Percentiles rank a stretch among this genome's conserved stretches.
Conservation (phyloP, 1,140 invertebrate genomes). For the Thereuonema tuberculata region DNA sequence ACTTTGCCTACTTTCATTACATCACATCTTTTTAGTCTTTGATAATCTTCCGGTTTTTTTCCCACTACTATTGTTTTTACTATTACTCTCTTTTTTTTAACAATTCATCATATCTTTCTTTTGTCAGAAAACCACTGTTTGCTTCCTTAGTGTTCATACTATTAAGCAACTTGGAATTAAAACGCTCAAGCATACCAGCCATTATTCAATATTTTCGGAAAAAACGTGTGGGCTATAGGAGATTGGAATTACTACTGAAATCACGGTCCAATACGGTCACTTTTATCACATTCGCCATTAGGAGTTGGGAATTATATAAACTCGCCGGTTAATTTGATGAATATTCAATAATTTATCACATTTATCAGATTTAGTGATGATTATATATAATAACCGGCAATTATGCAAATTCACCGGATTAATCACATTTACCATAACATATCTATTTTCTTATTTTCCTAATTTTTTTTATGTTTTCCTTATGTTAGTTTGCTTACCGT, state of each 20-base stretch:
- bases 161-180: not conserved
- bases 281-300: not conserved
- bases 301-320: not conserved
- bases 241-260: not conserved
- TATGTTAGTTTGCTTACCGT: no score
- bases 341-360: not conserved
- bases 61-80: constrained; percentile 9
- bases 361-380: not conserved
- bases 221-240: not conserved
- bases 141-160: not conserved
- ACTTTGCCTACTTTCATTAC: constrained; percentile 4
- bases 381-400: not conserved
- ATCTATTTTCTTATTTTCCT: no score
- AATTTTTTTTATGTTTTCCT: no score
- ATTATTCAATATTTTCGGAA: not conserved
- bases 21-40: constrained; percentile 10
- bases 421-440: not conserved
- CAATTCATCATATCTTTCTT: not conserved
- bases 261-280: not conserved
- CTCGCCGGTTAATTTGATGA: not conserved
- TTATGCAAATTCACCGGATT: not conserved
- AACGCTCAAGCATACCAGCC: not conserved
- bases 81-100: not conserved
- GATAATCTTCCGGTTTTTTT: constrained; percentile 11
- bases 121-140: not conserved